Evolutionary conservation across 2,113 vertebrate genomes (phyloP), one percentile per base, ranked within the genome.

Genomic region (Barnardius zonarius): DNA sequence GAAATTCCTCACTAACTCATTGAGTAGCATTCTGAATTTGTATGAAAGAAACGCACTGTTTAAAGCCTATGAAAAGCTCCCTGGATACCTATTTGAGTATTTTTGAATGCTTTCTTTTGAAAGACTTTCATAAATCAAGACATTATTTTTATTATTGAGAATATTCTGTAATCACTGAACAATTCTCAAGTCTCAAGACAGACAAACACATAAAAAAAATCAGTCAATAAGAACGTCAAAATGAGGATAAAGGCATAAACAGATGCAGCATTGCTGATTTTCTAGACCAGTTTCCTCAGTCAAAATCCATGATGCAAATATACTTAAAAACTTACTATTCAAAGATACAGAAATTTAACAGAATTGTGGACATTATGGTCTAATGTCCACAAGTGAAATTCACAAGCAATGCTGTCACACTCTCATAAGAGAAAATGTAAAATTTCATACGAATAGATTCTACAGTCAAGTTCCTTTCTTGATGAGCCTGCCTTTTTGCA

Each of bases 161-260:
- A 74, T 49, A 30, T 51, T 83, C 13, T 30, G 22, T 72, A 95
- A 79, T 73, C 57, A 66, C 7, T 39, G 41, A 83, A 17, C 37
- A 91, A 72, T 61, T 89, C 37, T 55, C 59, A 78, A 79, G 33
- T 44, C 43, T 63, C 28, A 86, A 76, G 48, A n/a, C 70, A 87
- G 66, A 89, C 33, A 74, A 92, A 77, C 37, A 85, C 44, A 74
- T 49, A 35, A 74, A 77, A 84, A 49, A 17, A 35, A 35, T 35
- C 6, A 7, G 79, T 92, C 80, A 95, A 87, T 88, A 87, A 27
- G 28, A 86, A 96, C 92, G 77, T 69, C 94, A 75, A 86, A 90
- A 93, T 75, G 83, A 95, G 84, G 63, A 94, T 79, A 51, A 92
- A 91, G 92, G 76, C 89, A 96, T 95, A 93, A 94, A 93, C 83